phyloP scores from a whole-genome alignment of 2,888 invertebrate genomes.

The Deilephila porcellus region DNA sequence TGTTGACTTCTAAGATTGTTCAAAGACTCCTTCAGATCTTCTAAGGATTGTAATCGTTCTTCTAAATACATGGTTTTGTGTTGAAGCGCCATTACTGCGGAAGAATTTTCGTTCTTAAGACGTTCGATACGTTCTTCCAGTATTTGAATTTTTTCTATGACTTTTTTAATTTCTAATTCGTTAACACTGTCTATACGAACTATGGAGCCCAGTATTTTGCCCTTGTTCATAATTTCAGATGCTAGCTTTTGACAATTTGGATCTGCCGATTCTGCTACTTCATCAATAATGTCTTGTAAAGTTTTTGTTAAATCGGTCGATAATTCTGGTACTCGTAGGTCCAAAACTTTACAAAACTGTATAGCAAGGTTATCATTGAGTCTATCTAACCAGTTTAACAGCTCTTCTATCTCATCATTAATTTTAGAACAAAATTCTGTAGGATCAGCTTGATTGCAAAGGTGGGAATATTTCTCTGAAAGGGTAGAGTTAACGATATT shows the following conservation, averaged over 20 bases:
- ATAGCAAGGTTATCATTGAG: conserved; percentile 50
- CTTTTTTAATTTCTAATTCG: conserved; percentile 44
- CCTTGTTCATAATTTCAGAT: conserved; percentile 34
- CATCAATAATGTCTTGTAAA: conserved; percentile 46
- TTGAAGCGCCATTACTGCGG: conserved; percentile 47
- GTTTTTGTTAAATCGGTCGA: conserved; percentile 45
- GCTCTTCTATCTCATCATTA: conserved; percentile 52
- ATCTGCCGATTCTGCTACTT: conserved; percentile 40
- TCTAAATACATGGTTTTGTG: conserved; percentile 54
- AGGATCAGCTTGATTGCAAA: conserved; percentile 46
- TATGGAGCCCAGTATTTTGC: conserved; percentile 25
- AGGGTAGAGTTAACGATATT: conserved; percentile 46
- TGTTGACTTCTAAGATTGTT: conserved; percentile 39
- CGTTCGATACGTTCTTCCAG: conserved; percentile 46
- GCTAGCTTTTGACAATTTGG: conserved; percentile 37
- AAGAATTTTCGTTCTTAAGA: conserved; percentile 42
- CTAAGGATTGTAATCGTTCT: conserved; percentile 49
- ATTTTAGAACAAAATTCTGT: conserved; percentile 48
- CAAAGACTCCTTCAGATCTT: conserved; percentile 48
- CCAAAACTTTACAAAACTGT: conserved; percentile 45
- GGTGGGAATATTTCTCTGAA: conserved; percentile 47
- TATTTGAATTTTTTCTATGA: conserved; percentile 48
- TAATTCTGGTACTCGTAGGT: conserved; percentile 40
- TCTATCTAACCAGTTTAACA: conserved; percentile 57
- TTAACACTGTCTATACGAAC: conserved; percentile 34